These are phyloP conservation scores for Xestia rhomboidea DNA, from an alignment of 2,888 invertebrate species.

Conservation along the genomic window DNA sequence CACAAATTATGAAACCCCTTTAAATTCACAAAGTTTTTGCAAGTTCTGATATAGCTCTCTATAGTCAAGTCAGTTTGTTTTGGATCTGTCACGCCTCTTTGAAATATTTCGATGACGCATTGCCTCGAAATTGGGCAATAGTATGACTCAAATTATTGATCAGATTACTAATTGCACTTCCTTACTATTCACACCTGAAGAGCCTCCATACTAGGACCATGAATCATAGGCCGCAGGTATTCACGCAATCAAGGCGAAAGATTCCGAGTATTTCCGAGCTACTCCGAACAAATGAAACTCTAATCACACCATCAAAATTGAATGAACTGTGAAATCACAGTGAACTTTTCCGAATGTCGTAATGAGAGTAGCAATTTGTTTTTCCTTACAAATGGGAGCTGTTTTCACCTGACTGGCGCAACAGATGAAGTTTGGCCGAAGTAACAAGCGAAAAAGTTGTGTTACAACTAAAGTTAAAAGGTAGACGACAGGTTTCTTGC, in stretches of 20 bases:
- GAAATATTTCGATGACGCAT: conserved; percentile 12
- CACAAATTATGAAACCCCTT: background rate
- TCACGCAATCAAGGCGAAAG: conserved; percentile 26
- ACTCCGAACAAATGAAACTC: conserved; percentile 67
- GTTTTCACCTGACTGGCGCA: conserved; percentile 85
- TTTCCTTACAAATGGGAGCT: conserved; percentile 84
- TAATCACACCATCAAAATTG: conserved; percentile 80
- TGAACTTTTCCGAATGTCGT: conserved; percentile 83
- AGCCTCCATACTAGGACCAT: conserved; percentile 15
- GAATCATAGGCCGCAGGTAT: conserved; percentile 35
- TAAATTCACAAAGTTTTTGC: background rate
- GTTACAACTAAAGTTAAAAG: conserved; percentile 18
- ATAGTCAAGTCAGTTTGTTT: background rate
- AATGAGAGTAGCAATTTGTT: conserved; percentile 86
- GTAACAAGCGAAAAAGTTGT: conserved; percentile 63
- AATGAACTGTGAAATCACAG: conserved; percentile 83
- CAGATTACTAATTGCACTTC: conserved; percentile 31
- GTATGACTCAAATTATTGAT: background rate
- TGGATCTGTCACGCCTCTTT: background rate
- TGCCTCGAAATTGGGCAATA: background rate
- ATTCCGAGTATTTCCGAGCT: conserved; percentile 30
- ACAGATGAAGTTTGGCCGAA: conserved; percentile 81
- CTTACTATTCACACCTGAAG: conserved; percentile 3
- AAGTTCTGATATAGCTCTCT: background rate
- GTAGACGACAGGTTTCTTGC: background rate